These are phyloP conservation scores for Ypsolopha scabrella DNA, from an alignment of 2,888 invertebrate species.

Conservation along the genomic window DNA sequence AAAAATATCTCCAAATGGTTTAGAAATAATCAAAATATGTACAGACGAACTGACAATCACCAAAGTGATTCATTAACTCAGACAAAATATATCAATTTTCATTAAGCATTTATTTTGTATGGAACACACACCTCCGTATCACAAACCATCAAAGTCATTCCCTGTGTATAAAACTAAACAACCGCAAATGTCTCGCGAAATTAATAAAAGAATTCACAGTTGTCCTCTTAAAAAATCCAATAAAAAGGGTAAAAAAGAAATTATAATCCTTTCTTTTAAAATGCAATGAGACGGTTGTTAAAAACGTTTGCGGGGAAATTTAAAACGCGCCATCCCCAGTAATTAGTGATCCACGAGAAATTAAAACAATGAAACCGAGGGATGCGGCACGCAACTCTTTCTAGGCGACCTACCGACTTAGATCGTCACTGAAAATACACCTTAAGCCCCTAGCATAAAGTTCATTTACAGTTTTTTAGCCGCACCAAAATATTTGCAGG, in stretches of 20 bases:
- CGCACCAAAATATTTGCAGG: not conserved
- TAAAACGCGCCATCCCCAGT: slow-evolving; percentile 57
- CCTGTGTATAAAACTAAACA: too few species aligned
- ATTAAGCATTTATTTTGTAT: too few species aligned
- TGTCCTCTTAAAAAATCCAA: not conserved
- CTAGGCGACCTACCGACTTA: slow-evolving; percentile 2
- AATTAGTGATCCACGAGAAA: slow-evolving; percentile 62
- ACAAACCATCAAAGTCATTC: too few species aligned
- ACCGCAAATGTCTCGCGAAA: too few species aligned
- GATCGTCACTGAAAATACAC: not conserved
- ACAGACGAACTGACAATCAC: too few species aligned
- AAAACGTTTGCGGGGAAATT: slow-evolving; percentile 63
- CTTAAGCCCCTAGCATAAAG: not conserved
- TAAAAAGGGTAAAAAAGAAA: slow-evolving; percentile 40
- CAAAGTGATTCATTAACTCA: too few species aligned
- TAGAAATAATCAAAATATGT: too few species aligned
- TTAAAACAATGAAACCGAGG: slow-evolving; percentile 57
- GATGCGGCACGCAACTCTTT: slow-evolving; percentile 24
- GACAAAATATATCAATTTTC: too few species aligned
- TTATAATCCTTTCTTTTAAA: slow-evolving; percentile 70
- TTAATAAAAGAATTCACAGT: too few species aligned
- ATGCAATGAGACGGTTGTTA: slow-evolving; percentile 68
- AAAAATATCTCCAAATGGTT: too few species aligned
- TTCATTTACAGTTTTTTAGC: not conserved
- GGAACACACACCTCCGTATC: too few species aligned